phyloP scores from a whole-genome alignment of 2,797 vertebrate species.

The Bovichtus variegatus region DNA sequence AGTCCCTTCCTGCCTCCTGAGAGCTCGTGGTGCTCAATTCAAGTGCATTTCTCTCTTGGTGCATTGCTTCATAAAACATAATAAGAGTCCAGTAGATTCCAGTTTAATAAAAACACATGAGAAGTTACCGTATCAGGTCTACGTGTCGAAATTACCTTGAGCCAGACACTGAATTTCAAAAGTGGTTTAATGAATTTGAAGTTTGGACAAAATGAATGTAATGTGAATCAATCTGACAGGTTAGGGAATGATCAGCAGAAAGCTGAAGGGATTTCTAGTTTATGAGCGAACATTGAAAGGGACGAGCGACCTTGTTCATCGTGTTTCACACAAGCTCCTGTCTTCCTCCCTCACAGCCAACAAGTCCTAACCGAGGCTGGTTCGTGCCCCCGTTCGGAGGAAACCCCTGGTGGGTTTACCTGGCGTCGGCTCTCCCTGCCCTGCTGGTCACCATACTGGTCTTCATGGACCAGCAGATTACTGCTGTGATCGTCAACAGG shows the following conservation, averaged over 20 bases:
- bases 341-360: conserved; percentile 85
- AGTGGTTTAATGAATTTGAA: neutral
- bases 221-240: neutral
- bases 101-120: too few relatives aligned
- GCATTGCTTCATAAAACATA: neutral
- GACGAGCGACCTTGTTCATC: too few relatives aligned
- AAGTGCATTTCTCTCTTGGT: neutral
- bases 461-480: conserved; percentile 99
- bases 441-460: conserved; percentile 96
- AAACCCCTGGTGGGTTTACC: conserved; percentile 98
- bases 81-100: neutral
- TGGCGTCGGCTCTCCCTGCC: conserved; percentile 92
- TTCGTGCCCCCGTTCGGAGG: conserved; percentile 94
- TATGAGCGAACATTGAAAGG: neutral
- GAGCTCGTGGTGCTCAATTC: too few relatives aligned
- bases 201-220: neutral
- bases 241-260: neutral
- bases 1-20: neutral
- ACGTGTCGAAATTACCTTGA: neutral
- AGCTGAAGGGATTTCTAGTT: neutral
- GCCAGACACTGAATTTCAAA: neutral
- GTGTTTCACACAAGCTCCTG: too few relatives aligned
- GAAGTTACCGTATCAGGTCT: too few relatives aligned
- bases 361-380: conserved; percentile 93
- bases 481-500: conserved; percentile 97